Evolutionary conservation across 2,888 invertebrate genomes (phyloP), one percentile per base, ranked within the genome.

Genomic region (Operophtera brumata): DNA sequence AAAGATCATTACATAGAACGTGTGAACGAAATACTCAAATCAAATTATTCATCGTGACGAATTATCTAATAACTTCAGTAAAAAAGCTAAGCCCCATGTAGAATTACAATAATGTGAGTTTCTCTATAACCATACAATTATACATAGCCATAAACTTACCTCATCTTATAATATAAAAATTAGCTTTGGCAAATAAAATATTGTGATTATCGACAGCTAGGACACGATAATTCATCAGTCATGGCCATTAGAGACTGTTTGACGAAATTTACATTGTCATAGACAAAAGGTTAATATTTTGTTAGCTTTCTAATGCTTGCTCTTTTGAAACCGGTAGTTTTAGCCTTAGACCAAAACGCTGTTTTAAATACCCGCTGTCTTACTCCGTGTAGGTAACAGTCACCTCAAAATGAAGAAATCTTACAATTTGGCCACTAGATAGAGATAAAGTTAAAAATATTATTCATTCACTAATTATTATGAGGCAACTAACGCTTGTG

Each of bases 121-220:
- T 55, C 65, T 68, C 65, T 62, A 64, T 63, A 66, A 66, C 62
- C 59, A 68, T 61, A 60, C 70, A 66, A 74, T 69, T 66, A 73
- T 64, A 64, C 61, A 67, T 64, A 62, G 49, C 67, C 58, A 64
- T 70, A 67, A 70, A 70, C 67, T 64, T 66, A 71, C 69, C 67
- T 70, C 69, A 65, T 64, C 57, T 69, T 54, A 59, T 67, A 69
- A 67, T 65, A 64, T 74, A 73, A 75, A 72, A 70, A 72, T 78
- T 75, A 63, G 77, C 70, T 64, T 72, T 75, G 78, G 71, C 69
- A 67, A 66, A 78, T 78, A 76, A 76, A 75, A 76, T 46, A 65
- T 60, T 70, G 65, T 71, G 62, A 66, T 73, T 73, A 73, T 68
- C 56, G 57, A 69, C 67, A 65, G 63, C 63, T 67, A 66, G 71